Evolutionary conservation across 2,113 vertebrate species (phyloP), one percentile per base, ranked within the genome.

Genomic region (Ondatra zibethicus): DNA sequence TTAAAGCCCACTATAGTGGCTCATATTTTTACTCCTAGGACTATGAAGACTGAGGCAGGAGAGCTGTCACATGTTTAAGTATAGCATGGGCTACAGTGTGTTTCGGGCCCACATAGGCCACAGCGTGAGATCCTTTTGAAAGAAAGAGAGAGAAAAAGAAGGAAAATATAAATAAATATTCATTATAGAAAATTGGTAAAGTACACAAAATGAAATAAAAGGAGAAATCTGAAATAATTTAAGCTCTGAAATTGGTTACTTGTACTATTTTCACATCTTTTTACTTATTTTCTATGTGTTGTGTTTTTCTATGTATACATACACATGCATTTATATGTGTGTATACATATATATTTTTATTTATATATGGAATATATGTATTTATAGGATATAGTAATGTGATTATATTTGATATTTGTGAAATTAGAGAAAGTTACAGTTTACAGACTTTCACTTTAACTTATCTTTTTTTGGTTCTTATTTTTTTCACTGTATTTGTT

Each of bases 401-500:
- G 11, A 72, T 45, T 17, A 0, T 52, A 31, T 23, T 31, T 33
- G 39, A 0, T 52, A 31, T 23, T 31, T 33, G 39, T 68, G 36
- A 70, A 86, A 92, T 72, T 92, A 87, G 84, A 9, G 9, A 3
- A 82, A 29, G 65, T 91, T 89, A 31, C 1, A 52, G 61, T 91
- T 73, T 45, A 47, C 10, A 47, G 9, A 17, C 27, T 87, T 77
- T 12, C n/a, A 76, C 61, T 55, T 36, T 52, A 7, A 61, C 39
- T 77, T 88, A 36, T 29, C 4, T 31, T 93, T 96, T 52, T 96
- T 94, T 88, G 33, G 9, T 77, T 89, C 66, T 91, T 27, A 80
- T 85, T 23, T 93, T 11, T 86, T 97, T 92, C 86, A 45, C 61
- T 39, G 36, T 61, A 70, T 91, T 36, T 81, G 31, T 73, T 84